Evolutionary conservation across 2,113 vertebrate genomes (phyloP).

Genomic region (Agapornis roseicollis): DNA sequence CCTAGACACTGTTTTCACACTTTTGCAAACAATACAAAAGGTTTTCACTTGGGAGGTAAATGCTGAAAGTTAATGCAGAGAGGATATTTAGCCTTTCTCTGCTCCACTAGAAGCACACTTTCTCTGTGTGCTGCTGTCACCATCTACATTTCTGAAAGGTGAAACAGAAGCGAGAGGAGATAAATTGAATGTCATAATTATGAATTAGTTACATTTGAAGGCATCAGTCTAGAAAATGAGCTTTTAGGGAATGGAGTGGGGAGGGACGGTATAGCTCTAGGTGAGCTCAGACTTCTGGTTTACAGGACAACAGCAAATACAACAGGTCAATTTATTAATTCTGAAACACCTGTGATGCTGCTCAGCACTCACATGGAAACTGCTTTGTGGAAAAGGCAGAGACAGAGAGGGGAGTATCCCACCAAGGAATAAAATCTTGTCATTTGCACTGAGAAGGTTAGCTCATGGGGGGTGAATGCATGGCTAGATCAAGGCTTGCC

Average conservation of each 20-base stretch:
- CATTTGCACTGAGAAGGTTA: neutral
- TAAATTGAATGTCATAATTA: neutral
- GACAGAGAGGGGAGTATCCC: neutral
- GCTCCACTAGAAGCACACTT: neutral
- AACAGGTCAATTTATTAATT: neutral
- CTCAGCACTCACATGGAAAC: neutral
- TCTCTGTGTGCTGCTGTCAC: neutral
- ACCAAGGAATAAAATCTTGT: neutral
- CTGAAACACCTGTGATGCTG: neutral
- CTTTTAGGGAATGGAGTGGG: neutral
- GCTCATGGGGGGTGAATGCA: accelerated
- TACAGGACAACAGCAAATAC: neutral
- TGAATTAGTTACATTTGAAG: neutral
- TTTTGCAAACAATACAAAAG: neutral
- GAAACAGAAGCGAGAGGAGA: neutral
- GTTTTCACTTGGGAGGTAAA: neutral
- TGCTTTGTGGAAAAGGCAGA: neutral
- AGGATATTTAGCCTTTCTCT: neutral
- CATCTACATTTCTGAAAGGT: neutral
- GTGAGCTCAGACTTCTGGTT: neutral
- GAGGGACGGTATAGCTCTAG: neutral
- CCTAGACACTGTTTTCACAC: neutral
- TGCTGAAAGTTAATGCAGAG: accelerated
- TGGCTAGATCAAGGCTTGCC: neutral
- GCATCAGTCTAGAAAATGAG: neutral